Base-by-base conservation (phyloP, 1,140 invertebrate genomes). In the Phortica variegata region DNA sequence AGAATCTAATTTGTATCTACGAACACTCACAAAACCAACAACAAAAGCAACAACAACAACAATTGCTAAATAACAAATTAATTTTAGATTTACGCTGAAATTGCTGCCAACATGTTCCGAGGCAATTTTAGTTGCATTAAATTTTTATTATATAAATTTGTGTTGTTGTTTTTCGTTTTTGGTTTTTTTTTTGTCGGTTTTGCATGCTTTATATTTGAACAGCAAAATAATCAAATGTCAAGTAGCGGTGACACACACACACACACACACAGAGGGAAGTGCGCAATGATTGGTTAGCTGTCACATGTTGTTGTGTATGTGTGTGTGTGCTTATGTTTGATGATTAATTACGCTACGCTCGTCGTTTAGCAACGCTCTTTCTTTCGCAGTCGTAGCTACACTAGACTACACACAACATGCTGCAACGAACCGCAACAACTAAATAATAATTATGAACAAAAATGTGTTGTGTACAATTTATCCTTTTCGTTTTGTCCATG, bases 311-410 rank as follows among this genome's bases (percentile, higher is more conserved):
- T 5, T 10, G 45, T 59, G 41, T 52, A 23, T 38, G 33, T 29
- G 50, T 58, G 46, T 26, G 56, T 43, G 42, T 53, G 57, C n/a
- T 49, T 43, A 62, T 58, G 41, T 53, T 54, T 46, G 43, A 66
- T 68, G 63, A 68, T 69, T 68, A 68, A 68, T 68, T 68, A 58
- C 63, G 60, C 60, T n/a, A n/a, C n/a, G n/a, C n/a, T n/a, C n/a
- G n/a, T n/a, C n/a, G n/a, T n/a, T n/a, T n/a, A n/a, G n/a, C n/a
- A n/a, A n/a, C n/a, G n/a, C n/a, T n/a, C n/a, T n/a, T n/a, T n/a
- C n/a, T n/a, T n/a, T n/a, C n/a, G n/a, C n/a, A n/a, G n/a, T n/a
- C 52, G 12, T 52, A 61, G 38, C 45, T 36, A 36, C 33, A 49
- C 29, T 29, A 52, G 51, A 43, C 23, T 32, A 49, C 32, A 46